Evolutionary conservation across 2,888 invertebrate species (phyloP).

Genomic region (Theretra japonica): DNA sequence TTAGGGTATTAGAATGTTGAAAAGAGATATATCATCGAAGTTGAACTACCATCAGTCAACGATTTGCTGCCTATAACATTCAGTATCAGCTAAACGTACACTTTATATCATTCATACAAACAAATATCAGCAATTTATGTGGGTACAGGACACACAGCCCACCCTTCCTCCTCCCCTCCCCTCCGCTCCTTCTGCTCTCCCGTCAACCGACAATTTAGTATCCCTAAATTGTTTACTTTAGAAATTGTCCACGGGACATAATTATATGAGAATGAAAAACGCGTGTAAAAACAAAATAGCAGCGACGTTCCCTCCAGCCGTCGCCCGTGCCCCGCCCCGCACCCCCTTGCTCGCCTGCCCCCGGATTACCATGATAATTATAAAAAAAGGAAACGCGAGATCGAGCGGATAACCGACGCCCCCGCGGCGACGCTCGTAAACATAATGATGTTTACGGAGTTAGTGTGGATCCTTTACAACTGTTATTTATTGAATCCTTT

Average conservation of each 20-base stretch:
- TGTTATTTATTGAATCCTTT: conserved; percentile 39
- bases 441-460: conserved; percentile 11
- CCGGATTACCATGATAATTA: conserved; percentile 25
- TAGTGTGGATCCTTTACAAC: not conserved
- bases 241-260: conserved; percentile 9
- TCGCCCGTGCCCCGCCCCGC: not conserved
- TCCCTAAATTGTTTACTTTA: conserved; percentile 18
- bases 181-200: no score
- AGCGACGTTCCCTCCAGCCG: no score
- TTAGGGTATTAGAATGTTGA: no score
- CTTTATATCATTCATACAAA: not conserved
- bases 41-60: no score
- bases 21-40: no score
- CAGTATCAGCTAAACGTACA: not conserved
- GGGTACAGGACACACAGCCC: not conserved
- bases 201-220: not conserved
- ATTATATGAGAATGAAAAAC: conserved; percentile 11
- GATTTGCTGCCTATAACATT: no score
- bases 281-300: conserved; percentile 21
- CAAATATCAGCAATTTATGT: not conserved
- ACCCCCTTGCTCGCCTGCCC: not conserved
- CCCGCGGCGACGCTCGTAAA: conserved; percentile 1
- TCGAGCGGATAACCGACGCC: conserved; percentile 13
- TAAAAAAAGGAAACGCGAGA: conserved; percentile 22
- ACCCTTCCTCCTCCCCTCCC: not conserved